These are phyloP conservation scores for Eugnorisma glareosa DNA, from an alignment of 2,888 invertebrate genomes.

Conservation along the genomic window DNA sequence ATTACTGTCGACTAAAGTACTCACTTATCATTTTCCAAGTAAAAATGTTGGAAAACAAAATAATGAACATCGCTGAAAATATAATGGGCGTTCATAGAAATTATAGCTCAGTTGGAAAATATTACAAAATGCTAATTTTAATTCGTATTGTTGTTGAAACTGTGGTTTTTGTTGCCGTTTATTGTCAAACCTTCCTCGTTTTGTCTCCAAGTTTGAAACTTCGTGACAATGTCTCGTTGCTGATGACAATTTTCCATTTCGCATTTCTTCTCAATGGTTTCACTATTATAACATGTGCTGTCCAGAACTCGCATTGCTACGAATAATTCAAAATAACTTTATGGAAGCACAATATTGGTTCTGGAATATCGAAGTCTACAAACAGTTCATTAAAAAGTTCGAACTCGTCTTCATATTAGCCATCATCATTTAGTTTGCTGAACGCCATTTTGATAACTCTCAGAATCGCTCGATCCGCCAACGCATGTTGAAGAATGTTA, in stretches of 20 bases:
- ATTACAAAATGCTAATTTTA: conserved; percentile 17
- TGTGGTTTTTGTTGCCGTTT: not conserved
- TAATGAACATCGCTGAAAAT: conserved; percentile 26
- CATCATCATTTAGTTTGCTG: not conserved
- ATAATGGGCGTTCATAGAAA: conserved; percentile 41
- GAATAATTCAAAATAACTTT: conserved; percentile 21
- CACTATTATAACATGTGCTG: conserved; percentile 6
- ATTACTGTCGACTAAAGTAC: not conserved
- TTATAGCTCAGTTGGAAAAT: conserved; percentile 13
- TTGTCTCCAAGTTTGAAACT: not conserved
- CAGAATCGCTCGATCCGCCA: not conserved
- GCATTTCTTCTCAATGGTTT: conserved; percentile 5
- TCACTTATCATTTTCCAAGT: not conserved
- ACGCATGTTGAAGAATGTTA: not conserved
- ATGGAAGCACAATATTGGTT: conserved; percentile 19
- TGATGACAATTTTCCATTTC: not conserved
- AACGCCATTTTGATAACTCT: not conserved
- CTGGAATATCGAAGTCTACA: conserved; percentile 4
- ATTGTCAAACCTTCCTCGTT: not conserved
- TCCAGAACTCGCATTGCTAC: conserved; percentile 16
- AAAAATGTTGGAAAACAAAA: conserved; percentile 14
- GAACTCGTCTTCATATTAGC: conserved; percentile 3
- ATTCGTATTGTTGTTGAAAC: conserved; percentile 28
- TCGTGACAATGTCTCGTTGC: not conserved
- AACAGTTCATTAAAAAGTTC: conserved; percentile 9